Evolutionary conservation across 2,888 invertebrate species (phyloP).

Genomic region (Halictus ligatus): DNA sequence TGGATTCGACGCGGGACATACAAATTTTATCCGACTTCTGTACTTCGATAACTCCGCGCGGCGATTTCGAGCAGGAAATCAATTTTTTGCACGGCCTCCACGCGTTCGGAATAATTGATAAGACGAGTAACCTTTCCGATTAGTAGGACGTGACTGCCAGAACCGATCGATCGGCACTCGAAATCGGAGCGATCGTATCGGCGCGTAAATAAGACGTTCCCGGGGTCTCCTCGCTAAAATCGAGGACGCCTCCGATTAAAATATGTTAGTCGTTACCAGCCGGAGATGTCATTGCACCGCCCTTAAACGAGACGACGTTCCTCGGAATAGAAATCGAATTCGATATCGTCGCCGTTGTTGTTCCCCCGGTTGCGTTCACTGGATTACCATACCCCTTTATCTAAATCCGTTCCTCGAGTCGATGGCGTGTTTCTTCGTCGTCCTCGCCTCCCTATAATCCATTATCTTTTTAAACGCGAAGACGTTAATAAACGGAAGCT

Average conservation of each 20-base stretch:
- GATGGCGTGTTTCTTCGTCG: constrained; percentile 30
- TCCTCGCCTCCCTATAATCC: constrained; percentile 25
- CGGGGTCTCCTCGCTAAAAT: constrained; percentile 13
- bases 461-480: constrained; percentile 44
- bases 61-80: background rate
- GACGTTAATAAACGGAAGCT: constrained; percentile 47
- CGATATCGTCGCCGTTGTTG: constrained; percentile 26
- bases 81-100: background rate
- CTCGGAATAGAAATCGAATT: constrained; percentile 42
- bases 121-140: background rate
- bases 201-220: background rate
- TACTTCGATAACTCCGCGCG: background rate
- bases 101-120: background rate
- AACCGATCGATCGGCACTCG: background rate
- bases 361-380: constrained; percentile 17
- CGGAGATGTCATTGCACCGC: constrained; percentile 36
- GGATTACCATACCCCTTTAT: constrained; percentile 55
- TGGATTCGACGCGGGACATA: background rate
- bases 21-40: background rate
- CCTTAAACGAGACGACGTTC: constrained; percentile 11
- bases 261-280: constrained; percentile 38
- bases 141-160: background rate
- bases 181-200: constrained; percentile 8
- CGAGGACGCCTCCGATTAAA: constrained; percentile 45
- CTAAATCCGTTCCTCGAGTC: constrained; percentile 25